Percentiles rank a stretch among this genome's conserved stretches.
Conservation (phyloP, 1,140 invertebrate species). For the Eriocheir sinensis region DNA sequence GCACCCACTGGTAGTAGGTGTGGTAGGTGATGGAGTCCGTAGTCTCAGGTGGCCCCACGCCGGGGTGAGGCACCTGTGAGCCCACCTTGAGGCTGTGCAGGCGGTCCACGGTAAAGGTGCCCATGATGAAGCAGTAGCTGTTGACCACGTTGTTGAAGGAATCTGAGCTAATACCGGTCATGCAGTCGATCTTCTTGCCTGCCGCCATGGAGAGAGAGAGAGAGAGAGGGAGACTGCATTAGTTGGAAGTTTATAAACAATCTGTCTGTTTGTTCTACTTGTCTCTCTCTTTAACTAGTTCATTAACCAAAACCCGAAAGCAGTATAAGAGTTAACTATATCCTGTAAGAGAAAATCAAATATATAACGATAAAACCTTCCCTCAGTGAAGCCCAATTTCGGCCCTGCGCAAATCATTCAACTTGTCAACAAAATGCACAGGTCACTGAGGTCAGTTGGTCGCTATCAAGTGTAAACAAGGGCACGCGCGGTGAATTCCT, state of each 20-base stretch:
- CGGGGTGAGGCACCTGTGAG: slow-evolving; percentile 80
- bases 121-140: slow-evolving; percentile 83
- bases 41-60: slow-evolving; percentile 81
- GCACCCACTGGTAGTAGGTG: slow-evolving; percentile 82
- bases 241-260: no score
- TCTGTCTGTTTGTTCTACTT: no score
- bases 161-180: slow-evolving; percentile 87
- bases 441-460: background rate
- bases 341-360: no score
- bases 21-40: slow-evolving; percentile 75
- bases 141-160: slow-evolving; percentile 83
- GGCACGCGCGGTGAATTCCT: background rate
- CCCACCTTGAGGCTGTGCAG: slow-evolving; percentile 69
- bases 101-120: slow-evolving; percentile 84
- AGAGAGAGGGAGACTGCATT: no score
- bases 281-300: no score
- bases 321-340: no score
- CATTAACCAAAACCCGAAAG: no score
- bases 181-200: slow-evolving; percentile 95
- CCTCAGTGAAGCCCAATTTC: no score
- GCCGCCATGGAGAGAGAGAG: background rate
- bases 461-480: background rate
- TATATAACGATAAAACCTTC: no score
- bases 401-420: no score
- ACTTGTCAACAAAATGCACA: background rate